These are phyloP conservation scores for Lepisosteus osseus DNA, from an alignment of 2,113 vertebrate species.

Conservation along the genomic window DNA sequence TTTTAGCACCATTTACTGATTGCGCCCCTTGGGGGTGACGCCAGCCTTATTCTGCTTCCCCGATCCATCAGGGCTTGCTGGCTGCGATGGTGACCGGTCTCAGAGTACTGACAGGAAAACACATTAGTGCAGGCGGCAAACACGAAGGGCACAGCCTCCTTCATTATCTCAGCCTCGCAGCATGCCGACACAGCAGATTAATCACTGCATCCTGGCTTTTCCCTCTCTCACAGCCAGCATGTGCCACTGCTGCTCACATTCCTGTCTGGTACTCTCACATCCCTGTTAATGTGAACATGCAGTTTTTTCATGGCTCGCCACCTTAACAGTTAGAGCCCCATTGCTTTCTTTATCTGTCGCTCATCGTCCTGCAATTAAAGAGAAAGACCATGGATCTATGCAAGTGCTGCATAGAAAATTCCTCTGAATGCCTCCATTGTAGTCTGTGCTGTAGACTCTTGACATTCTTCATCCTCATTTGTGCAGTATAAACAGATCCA, in stretches of 20 bases:
- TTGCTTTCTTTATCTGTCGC: too few relatives aligned
- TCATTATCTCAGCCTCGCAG: constrained; percentile 19
- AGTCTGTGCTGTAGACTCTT: too few relatives aligned
- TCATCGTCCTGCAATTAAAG: too few relatives aligned
- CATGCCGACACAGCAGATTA: constrained; percentile 9
- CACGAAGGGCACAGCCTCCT: constrained; percentile 23
- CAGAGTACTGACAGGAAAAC: constrained; percentile 17
- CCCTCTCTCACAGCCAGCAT: background rate
- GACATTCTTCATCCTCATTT: too few relatives aligned
- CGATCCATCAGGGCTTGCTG: background rate
- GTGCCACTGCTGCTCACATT: background rate
- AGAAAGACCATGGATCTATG: too few relatives aligned
- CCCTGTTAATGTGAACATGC: background rate
- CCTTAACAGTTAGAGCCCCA: too few relatives aligned
- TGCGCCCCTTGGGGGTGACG: background rate
- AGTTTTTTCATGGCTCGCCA: background rate
- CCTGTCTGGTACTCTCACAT: background rate
- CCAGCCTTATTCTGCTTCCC: background rate
- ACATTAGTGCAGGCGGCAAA: constrained; percentile 15
- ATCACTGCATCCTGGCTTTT: constrained; percentile 6
- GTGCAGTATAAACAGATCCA: too few relatives aligned
- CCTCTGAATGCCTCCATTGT: too few relatives aligned
- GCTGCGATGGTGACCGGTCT: constrained; percentile 4
- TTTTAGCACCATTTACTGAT: too few relatives aligned
- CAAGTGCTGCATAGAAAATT: too few relatives aligned